phyloP scores from a whole-genome alignment of 2,888 invertebrate species.

The Rhingia rostrata region DNA sequence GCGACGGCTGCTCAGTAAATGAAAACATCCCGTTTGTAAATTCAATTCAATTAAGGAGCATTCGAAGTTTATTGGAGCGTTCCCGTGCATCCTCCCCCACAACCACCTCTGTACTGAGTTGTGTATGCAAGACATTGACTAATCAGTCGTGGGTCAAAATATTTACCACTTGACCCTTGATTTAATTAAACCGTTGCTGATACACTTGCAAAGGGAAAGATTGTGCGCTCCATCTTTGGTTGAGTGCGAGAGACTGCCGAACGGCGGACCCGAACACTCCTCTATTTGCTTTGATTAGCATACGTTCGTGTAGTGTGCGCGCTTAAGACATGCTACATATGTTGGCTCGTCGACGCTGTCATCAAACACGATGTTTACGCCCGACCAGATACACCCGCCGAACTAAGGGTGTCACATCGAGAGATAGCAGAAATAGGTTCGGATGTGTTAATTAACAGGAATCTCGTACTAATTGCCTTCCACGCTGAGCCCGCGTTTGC shows the following conservation, averaged over 20 bases:
- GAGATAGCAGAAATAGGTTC: conserved; percentile 73
- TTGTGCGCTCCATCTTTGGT: conserved; percentile 33
- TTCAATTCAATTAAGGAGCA: conserved; percentile 72
- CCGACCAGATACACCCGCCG: conserved; percentile 57
- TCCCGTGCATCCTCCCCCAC: conserved; percentile 60
- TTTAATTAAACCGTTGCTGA: conserved; percentile 83
- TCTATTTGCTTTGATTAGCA: conserved; percentile 64
- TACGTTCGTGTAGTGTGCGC: conserved; percentile 58
- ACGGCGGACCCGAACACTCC: conserved; percentile 11
- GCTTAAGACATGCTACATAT: conserved; percentile 64
- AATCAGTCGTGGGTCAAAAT: conserved; percentile 83
- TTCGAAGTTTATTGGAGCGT: conserved; percentile 70
- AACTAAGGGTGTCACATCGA: conserved; percentile 70
- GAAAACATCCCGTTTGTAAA: conserved; percentile 72
- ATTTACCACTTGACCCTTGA: conserved; percentile 84
- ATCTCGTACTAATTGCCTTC: conserved; percentile 72
- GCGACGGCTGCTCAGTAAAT: conserved; percentile 55
- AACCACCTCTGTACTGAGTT: conserved; percentile 12
- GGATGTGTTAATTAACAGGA: conserved; percentile 73
- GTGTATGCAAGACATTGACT: conserved; percentile 75
- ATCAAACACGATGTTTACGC: conserved; percentile 64
- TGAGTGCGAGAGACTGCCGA: neutral
- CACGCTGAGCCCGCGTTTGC: conserved; percentile 54
- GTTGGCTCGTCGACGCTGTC: conserved; percentile 48
- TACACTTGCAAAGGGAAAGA: conserved; percentile 70